Evolutionary conservation across 2,888 invertebrate genomes (phyloP).

Genomic region (Microchrysa polita): DNA sequence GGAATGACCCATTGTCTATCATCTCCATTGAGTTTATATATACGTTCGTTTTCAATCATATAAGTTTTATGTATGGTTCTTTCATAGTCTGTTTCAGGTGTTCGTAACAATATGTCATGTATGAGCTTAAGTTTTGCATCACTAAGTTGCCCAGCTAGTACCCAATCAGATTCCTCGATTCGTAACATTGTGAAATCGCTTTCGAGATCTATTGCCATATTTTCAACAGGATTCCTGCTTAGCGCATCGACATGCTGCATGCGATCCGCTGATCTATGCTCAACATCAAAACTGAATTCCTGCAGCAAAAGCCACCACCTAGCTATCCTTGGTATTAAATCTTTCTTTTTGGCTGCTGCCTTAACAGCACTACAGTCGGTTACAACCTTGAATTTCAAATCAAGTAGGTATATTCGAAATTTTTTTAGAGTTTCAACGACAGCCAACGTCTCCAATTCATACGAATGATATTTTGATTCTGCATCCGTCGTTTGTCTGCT

Average conservation of each 20-base stretch:
- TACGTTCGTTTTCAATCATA: background rate
- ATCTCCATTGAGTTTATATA: background rate
- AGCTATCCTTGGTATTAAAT: too few species aligned
- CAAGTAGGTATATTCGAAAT: too few species aligned
- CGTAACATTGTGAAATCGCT: too few species aligned
- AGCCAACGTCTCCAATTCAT: too few species aligned
- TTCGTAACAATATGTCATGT: constrained; percentile 41
- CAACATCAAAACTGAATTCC: constrained; percentile 55
- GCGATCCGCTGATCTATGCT: constrained; percentile 53
- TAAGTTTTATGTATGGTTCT: background rate
- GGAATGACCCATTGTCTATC: constrained; percentile 51
- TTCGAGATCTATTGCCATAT: background rate
- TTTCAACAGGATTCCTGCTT: constrained; percentile 51
- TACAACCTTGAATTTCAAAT: too few species aligned
- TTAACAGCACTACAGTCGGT: constrained; percentile 54
- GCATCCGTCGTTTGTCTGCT: constrained; percentile 57
- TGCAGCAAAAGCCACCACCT: constrained; percentile 56
- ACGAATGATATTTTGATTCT: too few species aligned
- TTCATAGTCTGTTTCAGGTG: constrained; percentile 6
- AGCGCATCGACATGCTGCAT: constrained; percentile 57
- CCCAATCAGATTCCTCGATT: constrained; percentile 52
- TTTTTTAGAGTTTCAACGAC: constrained; percentile 51
- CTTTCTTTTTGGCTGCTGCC: too few species aligned
- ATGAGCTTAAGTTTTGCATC: constrained; percentile 51
- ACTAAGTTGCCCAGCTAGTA: constrained; percentile 51